Evolutionary conservation across 2,113 vertebrate species (phyloP), one percentile per base, ranked within the genome.

Genomic region (Clinocottus analis): DNA sequence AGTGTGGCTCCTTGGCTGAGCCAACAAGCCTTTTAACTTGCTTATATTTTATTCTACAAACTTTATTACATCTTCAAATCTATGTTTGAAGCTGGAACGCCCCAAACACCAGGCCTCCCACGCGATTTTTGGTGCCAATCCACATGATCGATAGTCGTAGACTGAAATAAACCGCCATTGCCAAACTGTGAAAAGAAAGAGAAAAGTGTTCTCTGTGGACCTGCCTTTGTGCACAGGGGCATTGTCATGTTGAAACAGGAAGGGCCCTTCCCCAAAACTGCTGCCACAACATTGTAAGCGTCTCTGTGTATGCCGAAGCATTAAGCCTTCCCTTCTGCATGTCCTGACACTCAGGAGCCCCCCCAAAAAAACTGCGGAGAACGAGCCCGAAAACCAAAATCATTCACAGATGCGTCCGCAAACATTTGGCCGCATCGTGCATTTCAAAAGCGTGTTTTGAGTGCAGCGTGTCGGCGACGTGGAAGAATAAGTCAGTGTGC

Each of bases 201-300:
- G 41, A 37, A 56, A 2, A 10, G 39, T 5, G 55, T 35, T 63
- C 9, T 55, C 43, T 43, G 21, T 16, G 21, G 27, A 21, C 21
- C 31, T 39, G 51, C 7, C 31, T 80, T 60, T 67, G 70, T 53
- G 41, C 53, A 72, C 17, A 31, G 41, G n/a, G 59, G 5, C 25
- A 43, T 43, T 43, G 41, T 43, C 41, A 19, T 55, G 75, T 73
- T 68, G 55, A 14, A 47, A 83, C 75, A 72, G 37, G 75, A 68
- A 55, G 67, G 37, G 29, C 35, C 62, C 43, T 53, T 72, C 11
- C 53, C 66, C 67, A 35, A 19, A n/a, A 59, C 23, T 49, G 31
- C 41, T 31, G 60, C 41, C 53, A 51, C 61, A 41, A 72, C 62
- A 61, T 14, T 55, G 37, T 21, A 37, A 58, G 47, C 39, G 23